Evolutionary conservation across 2,113 vertebrate species (phyloP).

Genomic region (Corythoichthys haematopterus): DNA sequence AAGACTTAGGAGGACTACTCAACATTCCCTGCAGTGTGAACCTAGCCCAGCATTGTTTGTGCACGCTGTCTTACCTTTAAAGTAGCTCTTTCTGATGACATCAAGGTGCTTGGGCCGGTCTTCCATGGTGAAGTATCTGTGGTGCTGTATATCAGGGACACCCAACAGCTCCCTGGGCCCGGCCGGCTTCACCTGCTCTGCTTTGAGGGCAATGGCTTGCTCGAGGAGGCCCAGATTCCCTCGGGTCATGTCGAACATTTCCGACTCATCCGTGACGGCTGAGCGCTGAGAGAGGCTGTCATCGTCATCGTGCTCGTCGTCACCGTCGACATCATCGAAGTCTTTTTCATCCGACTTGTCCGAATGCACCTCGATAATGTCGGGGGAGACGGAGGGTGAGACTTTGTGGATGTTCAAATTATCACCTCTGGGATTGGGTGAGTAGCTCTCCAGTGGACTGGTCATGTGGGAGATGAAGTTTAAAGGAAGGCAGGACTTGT

Average conservation of each 20-base stretch:
- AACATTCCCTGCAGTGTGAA: not conserved
- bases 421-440: conserved; percentile 33
- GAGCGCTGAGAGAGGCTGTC: conserved; percentile 85
- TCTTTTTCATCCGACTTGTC: conserved; percentile 83
- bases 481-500: conserved; percentile 45
- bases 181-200: conserved; percentile 82
- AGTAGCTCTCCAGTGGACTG: conserved; percentile 59
- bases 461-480: conserved; percentile 61
- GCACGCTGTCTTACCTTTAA: conserved; percentile 75
- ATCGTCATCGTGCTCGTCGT: conserved; percentile 79
- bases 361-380: conserved; percentile 82
- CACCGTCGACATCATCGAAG: conserved; percentile 70
- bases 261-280: conserved; percentile 81
- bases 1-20: too few relatives aligned
- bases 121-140: conserved; percentile 79
- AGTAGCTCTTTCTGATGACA: conserved; percentile 84
- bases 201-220: conserved; percentile 95
- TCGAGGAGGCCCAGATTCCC: conserved; percentile 94
- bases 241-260: conserved; percentile 93
- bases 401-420: conserved; percentile 53
- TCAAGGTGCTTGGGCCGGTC: conserved; percentile 85
- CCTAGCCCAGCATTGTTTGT: not conserved
- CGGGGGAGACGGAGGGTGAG: conserved; percentile 67
- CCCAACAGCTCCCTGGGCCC: conserved; percentile 77
- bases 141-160: conserved; percentile 74